These are phyloP conservation scores for Dicrurus megarhynchus DNA, from an alignment of 2,113 vertebrate species.

Conservation along the genomic window DNA sequence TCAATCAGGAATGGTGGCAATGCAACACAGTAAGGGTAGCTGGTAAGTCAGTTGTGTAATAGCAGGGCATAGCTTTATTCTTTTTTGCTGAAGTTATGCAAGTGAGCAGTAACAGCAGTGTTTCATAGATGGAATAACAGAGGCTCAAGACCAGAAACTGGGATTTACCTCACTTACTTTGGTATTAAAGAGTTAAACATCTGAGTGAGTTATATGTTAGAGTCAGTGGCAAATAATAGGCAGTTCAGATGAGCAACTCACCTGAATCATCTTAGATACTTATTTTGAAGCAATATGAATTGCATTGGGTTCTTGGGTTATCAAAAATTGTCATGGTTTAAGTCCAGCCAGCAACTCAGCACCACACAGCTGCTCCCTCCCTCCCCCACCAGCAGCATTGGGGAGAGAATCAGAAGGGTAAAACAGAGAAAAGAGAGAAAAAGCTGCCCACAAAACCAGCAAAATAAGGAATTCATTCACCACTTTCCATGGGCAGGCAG, in stretches of 20 bases:
- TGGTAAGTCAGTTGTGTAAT: background rate
- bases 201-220: background rate
- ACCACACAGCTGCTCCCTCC: background rate
- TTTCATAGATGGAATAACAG: background rate
- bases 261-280: background rate
- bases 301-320: background rate
- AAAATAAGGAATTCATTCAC: background rate
- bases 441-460: background rate
- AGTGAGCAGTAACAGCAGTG: background rate
- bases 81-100: background rate
- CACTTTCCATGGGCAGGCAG: background rate
- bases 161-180: background rate
- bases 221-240: background rate
- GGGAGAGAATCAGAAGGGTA: background rate
- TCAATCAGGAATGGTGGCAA: background rate
- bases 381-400: accelerated
- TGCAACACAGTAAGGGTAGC: background rate
- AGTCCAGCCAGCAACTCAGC: background rate
- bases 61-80: background rate
- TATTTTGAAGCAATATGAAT: background rate
- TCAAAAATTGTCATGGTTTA: background rate
- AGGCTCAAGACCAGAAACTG: background rate
- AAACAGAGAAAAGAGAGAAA: background rate
- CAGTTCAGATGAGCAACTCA: background rate
- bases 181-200: background rate